Base-by-base conservation (phyloP, 2,888 invertebrate genomes). In the Anthophora plumipes region DNA sequence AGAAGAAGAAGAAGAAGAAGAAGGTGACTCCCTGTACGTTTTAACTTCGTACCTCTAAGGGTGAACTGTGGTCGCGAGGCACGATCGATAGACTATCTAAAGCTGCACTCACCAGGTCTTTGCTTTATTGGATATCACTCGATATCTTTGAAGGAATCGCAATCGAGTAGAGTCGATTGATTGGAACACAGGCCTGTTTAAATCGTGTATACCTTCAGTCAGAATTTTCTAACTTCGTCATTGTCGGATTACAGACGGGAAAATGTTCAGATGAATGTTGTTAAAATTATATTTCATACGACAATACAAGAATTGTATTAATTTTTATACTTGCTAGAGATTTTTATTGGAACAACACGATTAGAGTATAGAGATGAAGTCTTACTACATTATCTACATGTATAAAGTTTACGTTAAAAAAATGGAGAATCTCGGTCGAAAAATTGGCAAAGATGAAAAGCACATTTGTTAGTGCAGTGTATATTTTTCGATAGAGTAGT, bases 31-130 rank as follows among this genome's bases (percentile, higher is more conserved):
- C 41, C 63, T 46, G n/a, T 39, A 22, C 57, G 60, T 48, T 69
- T 66, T 67, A 82, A 75, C 82, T 84, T 84, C 69, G 75, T 78
- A 55, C 22, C 59, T 75, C 52, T 67, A 79, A 84, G 78, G 78
- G 85, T 75, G 77, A 84, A 73, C 59, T 52, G 75, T 78, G 78
- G 78, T 84, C 66, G 77, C 74, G 71, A 73, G 69, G 59, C 77
- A 9, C 78, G 83, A 85, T 84, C 84, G 82, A 84, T 77, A 81
- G 46, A 68, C 86, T 72, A 74, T 74, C 83, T 85, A 81, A 85
- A 78, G 85, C 75, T 68, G 85, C 85, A 80, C 81, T 81, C 76
- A 43, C 81, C 81, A 69, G 73, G 78, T 76, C 77, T 76, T 78
- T 81, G 68, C 67, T 83, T 85, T 81, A 85, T 83, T 76, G 81